Evolutionary conservation across 2,888 invertebrate species (phyloP).

Genomic region (Ennomos erosarius): DNA sequence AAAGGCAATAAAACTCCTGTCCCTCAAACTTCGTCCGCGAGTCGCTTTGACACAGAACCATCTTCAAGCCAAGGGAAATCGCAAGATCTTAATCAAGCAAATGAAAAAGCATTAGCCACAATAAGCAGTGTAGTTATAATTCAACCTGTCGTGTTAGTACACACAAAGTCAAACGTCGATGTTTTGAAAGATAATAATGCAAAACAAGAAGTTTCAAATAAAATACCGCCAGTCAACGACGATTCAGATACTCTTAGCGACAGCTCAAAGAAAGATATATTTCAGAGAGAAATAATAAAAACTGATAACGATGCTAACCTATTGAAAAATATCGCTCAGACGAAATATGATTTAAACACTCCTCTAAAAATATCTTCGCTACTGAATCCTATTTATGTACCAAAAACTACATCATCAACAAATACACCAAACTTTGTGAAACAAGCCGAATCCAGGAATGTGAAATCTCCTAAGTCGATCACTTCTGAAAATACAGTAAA

Average conservation of each 20-base stretch:
- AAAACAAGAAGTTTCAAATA: conserved; percentile 12
- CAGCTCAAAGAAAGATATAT: neutral
- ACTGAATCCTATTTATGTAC: conserved; percentile 63
- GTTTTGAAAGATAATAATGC: conserved; percentile 26
- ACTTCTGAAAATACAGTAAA: conserved; percentile 6
- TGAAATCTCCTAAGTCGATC: conserved; percentile 7
- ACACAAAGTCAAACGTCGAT: conserved; percentile 42
- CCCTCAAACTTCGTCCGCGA: conserved; percentile 13
- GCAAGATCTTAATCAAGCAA: conserved; percentile 8
- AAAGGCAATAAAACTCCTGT: conserved; percentile 20
- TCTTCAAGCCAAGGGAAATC: conserved; percentile 5
- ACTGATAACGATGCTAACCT: conserved; percentile 18
- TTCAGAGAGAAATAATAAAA: conserved; percentile 18
- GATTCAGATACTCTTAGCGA: neutral
- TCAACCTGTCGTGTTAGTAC: conserved; percentile 49
- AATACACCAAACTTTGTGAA: conserved; percentile 22
- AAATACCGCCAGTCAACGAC: too few relatives aligned
- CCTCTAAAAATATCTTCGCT: conserved; percentile 74
- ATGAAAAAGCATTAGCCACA: conserved; percentile 21
- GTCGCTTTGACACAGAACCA: conserved; percentile 12
- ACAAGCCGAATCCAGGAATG: conserved; percentile 16
- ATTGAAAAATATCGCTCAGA: conserved; percentile 28
- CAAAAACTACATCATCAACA: conserved; percentile 35
- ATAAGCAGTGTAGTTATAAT: conserved; percentile 48
- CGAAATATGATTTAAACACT: conserved; percentile 45